A percentile compares a stretch with the other conserved stretches of the same genome.
Evolutionary conservation across 2,888 invertebrate species (phyloP).

Genomic region (Polymixis flavicincta): DNA sequence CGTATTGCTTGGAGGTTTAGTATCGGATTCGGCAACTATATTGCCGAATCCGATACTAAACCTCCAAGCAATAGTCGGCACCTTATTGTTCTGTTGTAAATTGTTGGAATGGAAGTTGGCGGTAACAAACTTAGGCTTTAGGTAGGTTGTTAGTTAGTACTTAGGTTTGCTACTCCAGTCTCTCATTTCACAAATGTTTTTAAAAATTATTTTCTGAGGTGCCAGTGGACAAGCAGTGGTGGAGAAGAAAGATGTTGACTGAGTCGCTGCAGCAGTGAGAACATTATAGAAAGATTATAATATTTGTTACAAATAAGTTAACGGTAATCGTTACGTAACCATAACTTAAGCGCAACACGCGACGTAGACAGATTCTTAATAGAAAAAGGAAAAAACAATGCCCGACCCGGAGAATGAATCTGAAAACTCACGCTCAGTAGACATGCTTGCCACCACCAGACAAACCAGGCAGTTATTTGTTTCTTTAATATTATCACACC

Average conservation of each 20-base stretch:
- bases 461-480: too few species aligned
- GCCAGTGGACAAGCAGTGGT: neutral
- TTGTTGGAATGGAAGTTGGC: neutral
- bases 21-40: slow-evolving; percentile 39
- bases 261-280: neutral
- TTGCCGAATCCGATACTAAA: too few species aligned
- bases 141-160: neutral
- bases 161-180: too few species aligned
- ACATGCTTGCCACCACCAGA: too few species aligned
- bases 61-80: too few species aligned
- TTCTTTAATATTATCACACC: too few species aligned
- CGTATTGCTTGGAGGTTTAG: slow-evolving; percentile 36
- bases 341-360: neutral
- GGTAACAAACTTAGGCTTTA: neutral
- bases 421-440: too few species aligned
- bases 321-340: neutral
- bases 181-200: neutral
- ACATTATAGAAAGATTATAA: neutral
- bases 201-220: too few species aligned
- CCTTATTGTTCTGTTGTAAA: slow-evolving; percentile 24
- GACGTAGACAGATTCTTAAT: too few species aligned
- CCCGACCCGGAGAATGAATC: too few species aligned
- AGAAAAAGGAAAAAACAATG: too few species aligned
- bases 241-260: too few species aligned
- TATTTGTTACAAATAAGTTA: neutral